These are phyloP conservation scores for Drosophila nannoptera DNA, from an alignment of 1,140 invertebrate species.

Conservation along the genomic window DNA sequence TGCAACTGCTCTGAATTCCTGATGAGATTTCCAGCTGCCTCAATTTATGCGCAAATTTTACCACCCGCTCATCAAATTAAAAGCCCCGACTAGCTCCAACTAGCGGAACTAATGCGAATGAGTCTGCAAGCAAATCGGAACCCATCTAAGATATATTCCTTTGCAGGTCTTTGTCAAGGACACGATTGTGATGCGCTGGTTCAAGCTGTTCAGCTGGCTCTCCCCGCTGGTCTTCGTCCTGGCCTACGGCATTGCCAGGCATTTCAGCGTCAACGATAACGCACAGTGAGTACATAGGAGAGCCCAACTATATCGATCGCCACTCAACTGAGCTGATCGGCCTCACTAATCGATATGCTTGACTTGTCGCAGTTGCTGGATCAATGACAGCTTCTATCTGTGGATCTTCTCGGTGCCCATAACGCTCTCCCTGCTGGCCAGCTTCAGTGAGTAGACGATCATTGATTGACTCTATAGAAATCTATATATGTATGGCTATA, in stretches of 20 bases:
- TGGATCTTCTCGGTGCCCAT: slow-evolving; percentile 88
- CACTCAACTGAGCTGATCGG: too few species aligned
- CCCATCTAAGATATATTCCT: too few species aligned
- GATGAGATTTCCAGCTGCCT: slow-evolving; percentile 48
- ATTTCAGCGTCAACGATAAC: slow-evolving; percentile 81
- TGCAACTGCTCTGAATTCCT: slow-evolving; percentile 53
- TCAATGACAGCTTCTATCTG: slow-evolving; percentile 84
- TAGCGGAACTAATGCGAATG: too few species aligned
- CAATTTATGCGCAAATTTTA: slow-evolving; percentile 53
- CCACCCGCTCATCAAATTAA: slow-evolving; percentile 13
- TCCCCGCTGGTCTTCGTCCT: slow-evolving; percentile 83
- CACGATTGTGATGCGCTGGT: slow-evolving; percentile 84
- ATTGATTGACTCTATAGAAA: not conserved
- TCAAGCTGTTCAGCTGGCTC: slow-evolving; percentile 90
- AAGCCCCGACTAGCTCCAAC: not conserved
- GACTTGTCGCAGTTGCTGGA: slow-evolving; percentile 86
- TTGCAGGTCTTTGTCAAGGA: slow-evolving; percentile 82
- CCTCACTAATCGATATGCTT: too few species aligned
- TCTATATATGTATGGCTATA: not conserved
- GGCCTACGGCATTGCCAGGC: slow-evolving; percentile 83
- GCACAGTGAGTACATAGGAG: slow-evolving; percentile 81
- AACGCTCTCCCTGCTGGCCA: slow-evolving; percentile 83
- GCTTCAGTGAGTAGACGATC: slow-evolving; percentile 76
- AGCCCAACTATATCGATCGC: too few species aligned
- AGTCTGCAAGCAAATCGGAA: too few species aligned